Conservation (phyloP, 2,797 vertebrate species). For the Atherinosoma microstoma region DNA sequence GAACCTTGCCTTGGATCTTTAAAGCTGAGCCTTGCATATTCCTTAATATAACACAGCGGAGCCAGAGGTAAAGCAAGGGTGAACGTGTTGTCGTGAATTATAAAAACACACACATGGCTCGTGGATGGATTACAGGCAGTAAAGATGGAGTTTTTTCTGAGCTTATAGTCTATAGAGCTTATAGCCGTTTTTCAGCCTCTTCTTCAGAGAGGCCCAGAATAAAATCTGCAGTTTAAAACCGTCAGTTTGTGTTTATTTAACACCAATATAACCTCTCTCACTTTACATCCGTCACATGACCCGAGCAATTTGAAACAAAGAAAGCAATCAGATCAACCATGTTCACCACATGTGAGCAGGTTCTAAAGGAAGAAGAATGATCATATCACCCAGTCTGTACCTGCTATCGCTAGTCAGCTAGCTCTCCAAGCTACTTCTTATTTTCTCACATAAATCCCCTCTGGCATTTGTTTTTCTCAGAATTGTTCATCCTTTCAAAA, state of each 20-base stretch:
- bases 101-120: neutral
- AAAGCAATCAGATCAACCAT: no score
- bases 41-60: neutral
- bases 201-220: neutral
- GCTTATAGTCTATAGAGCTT: no score
- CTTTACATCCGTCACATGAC: no score
- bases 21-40: neutral
- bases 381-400: neutral
- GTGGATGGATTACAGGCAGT: neutral
- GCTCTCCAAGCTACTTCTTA: neutral
- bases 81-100: neutral
- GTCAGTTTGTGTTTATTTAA: no score
- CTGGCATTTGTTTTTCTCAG: neutral
- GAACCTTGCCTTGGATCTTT: neutral
- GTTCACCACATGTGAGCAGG: neutral
- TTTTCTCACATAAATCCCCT: neutral
- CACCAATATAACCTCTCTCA: no score
- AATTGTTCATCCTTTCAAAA: neutral
- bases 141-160: neutral
- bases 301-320: no score
- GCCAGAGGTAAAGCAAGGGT: neutral
- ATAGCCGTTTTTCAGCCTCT: neutral
- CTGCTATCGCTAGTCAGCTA: neutral
- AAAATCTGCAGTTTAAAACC: neutral
- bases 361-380: neutral